phyloP scores from a whole-genome alignment of 2,888 invertebrate genomes.

The Trissoscelio sp. region DNA sequence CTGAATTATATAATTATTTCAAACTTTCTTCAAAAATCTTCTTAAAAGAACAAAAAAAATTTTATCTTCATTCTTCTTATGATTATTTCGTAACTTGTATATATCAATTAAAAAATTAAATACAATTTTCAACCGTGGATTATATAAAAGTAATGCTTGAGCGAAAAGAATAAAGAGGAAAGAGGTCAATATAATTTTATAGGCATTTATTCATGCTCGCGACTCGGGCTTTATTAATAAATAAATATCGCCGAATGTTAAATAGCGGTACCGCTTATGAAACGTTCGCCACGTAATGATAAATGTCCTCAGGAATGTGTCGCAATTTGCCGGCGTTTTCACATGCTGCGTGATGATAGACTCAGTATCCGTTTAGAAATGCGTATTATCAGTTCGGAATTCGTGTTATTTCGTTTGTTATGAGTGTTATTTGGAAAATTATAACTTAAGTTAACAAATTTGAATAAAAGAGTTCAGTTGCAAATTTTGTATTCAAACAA shows the following conservation, averaged over 20 bases:
- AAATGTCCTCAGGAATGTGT: constrained; percentile 40
- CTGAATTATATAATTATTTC: neutral
- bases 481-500: too few species aligned
- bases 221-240: constrained; percentile 4
- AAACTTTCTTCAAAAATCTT: constrained; percentile 27
- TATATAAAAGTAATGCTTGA: constrained; percentile 43
- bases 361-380: constrained; percentile 44
- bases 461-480: too few species aligned
- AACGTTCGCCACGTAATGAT: constrained; percentile 37
- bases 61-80: neutral
- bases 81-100: neutral
- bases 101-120: neutral
- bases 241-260: constrained; percentile 31
- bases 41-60: neutral
- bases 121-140: neutral
- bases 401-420: neutral
- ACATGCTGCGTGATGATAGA: constrained; percentile 48
- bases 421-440: too few species aligned
- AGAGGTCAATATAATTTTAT: constrained; percentile 17
- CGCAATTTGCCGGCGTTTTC: constrained; percentile 35
- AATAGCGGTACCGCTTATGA: constrained; percentile 7
- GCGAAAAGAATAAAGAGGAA: constrained; percentile 23
- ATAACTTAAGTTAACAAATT: too few species aligned
- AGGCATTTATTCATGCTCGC: neutral
- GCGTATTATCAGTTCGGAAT: constrained; percentile 8